Base-by-base conservation (phyloP, 2,888 invertebrate genomes). In the Homarus gammarus region DNA sequence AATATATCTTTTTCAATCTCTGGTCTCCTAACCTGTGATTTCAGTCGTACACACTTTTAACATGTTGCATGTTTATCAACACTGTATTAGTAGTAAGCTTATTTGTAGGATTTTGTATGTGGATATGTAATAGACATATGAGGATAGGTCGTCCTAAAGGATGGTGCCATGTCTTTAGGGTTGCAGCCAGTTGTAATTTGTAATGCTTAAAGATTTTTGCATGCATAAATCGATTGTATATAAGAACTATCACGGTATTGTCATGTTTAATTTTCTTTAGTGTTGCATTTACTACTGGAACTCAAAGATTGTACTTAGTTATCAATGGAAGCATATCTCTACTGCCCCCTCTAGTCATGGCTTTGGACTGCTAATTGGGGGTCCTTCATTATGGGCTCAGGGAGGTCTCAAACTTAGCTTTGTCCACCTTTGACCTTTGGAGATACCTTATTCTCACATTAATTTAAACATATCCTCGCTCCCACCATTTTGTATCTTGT, bases 51-150 rank as follows among this genome's bases (percentile, higher is more conserved):
- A 87, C 87, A 87, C 73, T 87, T 84, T 89, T 89, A 84, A 84
- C 84, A 89, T 89, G 89, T 89, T 89, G 89, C 89, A 89, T 89
- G 89, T 89, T 89, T 89, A 89, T 89, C 89, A 84, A 89, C 89
- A 89, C 89, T 87, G 84, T 89, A 89, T 77, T 84, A 89, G 84
- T 89, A 89, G 89, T 79, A 84, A 89, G 89, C 89, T 89, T 89
- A 89, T 89, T 89, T 84, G 89, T 89, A 89, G 89, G 79, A 79
- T 89, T 89, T 89, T 89, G 84, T 89, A 89, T 89, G 89, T 89
- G 89, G 87, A 79, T 84, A 49, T 77, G 78, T 79, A 72, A 83
- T 84, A 72, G 77, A 51, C n/a, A 75, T 83, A 77, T 88, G 88
- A 88, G 83, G 49, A 83, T 64, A 12, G 82, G 75, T 83, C 27